Evolutionary conservation across 2,888 invertebrate genomes (phyloP).

Genomic region (Ditula angustiorana): DNA sequence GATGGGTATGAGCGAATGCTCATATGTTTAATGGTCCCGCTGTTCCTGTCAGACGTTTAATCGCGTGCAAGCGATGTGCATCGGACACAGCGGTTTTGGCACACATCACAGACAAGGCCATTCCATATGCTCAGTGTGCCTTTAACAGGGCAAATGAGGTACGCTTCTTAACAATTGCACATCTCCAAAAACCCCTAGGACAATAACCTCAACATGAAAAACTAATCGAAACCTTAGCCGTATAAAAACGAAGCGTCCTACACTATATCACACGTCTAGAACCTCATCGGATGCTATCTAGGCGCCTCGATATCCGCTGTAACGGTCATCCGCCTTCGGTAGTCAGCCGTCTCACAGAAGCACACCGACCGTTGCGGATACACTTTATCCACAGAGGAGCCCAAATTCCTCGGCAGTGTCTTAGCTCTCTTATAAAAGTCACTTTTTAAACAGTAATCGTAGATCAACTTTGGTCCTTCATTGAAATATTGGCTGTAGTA

Average conservation of each 20-base stretch:
- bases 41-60: too few species aligned
- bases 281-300: conserved; percentile 66
- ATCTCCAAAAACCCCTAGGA: not conserved
- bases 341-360: conserved; percentile 64
- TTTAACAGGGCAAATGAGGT: too few species aligned
- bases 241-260: conserved; percentile 12
- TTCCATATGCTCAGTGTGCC: too few species aligned
- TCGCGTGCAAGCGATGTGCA: too few species aligned
- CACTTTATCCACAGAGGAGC: conserved; percentile 68
- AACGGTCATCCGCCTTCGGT: conserved; percentile 61
- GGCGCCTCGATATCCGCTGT: conserved; percentile 72
- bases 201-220: not conserved
- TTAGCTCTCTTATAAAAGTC: conserved; percentile 68
- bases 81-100: too few species aligned
- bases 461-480: conserved; percentile 69
- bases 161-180: not conserved
- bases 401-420: conserved; percentile 74
- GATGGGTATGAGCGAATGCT: too few species aligned
- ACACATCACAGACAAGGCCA: too few species aligned
- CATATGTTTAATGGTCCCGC: too few species aligned
- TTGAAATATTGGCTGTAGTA: conserved; percentile 76
- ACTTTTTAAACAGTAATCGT: conserved; percentile 78
- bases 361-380: conserved; percentile 69
- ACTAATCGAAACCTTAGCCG: not conserved
- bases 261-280: conserved; percentile 19